A percentile compares a stretch with the other conserved stretches of the same genome.
Evolutionary conservation across 2,797 vertebrate genomes (phyloP).

Genomic region (Dendrocincla tyrannina): DNA sequence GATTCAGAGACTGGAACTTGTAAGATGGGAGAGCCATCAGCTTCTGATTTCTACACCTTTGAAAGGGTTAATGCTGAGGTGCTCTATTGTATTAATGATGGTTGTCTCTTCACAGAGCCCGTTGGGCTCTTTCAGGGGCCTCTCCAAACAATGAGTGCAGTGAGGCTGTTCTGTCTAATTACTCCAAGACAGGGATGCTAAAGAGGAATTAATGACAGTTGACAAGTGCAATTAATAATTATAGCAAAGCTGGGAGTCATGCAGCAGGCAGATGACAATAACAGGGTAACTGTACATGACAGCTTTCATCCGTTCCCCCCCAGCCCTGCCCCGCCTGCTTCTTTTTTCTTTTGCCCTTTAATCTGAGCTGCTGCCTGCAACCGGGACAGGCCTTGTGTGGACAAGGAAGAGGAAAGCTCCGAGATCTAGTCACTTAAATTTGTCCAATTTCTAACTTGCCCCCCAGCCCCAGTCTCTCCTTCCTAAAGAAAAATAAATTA

Average conservation of each 20-base stretch:
- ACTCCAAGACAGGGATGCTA: conserved; percentile 83
- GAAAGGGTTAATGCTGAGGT: conserved; percentile 71
- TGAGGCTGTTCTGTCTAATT: conserved; percentile 82
- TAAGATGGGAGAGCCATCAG: neutral
- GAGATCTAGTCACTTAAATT: neutral
- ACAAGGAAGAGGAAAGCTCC: neutral
- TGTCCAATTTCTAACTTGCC: neutral
- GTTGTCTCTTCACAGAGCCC: conserved; percentile 64
- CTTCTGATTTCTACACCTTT: neutral
- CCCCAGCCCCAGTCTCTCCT: neutral
- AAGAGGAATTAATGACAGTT: conserved; percentile 87
- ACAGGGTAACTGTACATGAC: conserved; percentile 79
- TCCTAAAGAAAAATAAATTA: neutral
- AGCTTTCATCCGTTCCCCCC: conserved; percentile 66
- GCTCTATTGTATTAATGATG: conserved; percentile 70
- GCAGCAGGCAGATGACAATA: conserved; percentile 82
- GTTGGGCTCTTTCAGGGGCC: conserved; percentile 73
- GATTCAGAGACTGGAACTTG: neutral
- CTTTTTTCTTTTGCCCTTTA: conserved; percentile 49
- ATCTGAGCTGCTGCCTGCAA: conserved; percentile 52
- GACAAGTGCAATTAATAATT: conserved; percentile 93
- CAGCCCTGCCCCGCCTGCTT: neutral
- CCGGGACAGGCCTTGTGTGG: neutral
- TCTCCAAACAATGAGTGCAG: conserved; percentile 80
- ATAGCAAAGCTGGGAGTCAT: conserved; percentile 81